phyloP scores from a whole-genome alignment of 2,113 vertebrate species.

The Eptesicus fuscus region DNA sequence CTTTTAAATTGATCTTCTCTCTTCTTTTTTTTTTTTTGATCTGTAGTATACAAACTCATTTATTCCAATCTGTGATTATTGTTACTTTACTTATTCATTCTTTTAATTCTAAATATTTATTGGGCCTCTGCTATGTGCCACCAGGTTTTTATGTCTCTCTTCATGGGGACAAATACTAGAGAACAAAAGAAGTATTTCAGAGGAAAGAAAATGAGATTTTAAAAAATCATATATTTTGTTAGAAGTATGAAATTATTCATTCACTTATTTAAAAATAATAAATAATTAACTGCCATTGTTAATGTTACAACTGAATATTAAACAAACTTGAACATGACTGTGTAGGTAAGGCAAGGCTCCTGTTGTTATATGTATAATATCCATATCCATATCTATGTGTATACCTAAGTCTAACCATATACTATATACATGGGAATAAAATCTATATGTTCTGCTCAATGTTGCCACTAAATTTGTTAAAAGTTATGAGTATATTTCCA shows the following conservation, averaged over 20 bases:
- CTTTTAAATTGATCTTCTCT: not conserved
- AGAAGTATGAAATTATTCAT: not conserved
- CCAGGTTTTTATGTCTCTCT: not conserved
- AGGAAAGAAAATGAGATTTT: not conserved
- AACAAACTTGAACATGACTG: not conserved
- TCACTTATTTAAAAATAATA: not conserved
- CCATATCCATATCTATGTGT: not conserved
- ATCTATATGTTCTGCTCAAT: not conserved
- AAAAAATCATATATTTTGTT: not conserved
- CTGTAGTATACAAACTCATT: not conserved
- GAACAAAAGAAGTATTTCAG: not conserved
- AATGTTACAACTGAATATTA: not conserved
- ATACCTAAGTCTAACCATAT: not conserved
- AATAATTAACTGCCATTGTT: not conserved
- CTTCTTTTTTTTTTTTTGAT: not conserved
- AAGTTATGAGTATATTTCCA: not conserved
- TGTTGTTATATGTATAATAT: not conserved
- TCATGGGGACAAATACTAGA: not conserved
- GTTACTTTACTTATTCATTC: not conserved
- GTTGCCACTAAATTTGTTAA: not conserved
- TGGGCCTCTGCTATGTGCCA: not conserved
- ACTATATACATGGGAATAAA: not conserved
- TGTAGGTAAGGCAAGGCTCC: not conserved
- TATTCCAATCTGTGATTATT: not conserved
- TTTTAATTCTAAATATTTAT: constrained; percentile 2